phyloP scores from a whole-genome alignment of 1,140 invertebrate genomes.

The Ceratina australensis region DNA sequence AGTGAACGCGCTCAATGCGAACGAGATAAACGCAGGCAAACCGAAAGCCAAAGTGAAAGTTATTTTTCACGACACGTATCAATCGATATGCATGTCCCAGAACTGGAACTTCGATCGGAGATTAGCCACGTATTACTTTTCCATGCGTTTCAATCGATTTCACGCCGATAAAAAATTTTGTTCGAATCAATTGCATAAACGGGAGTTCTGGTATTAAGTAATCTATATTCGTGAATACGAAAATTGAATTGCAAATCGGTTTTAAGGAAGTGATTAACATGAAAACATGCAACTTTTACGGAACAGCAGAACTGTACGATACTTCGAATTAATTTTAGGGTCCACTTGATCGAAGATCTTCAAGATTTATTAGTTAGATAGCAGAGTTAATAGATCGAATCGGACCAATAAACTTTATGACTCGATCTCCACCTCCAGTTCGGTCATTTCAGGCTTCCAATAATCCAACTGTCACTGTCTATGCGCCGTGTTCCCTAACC shows the following conservation, averaged over 20 bases:
- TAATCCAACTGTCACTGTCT: constrained; percentile 26
- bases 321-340: no score
- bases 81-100: not conserved
- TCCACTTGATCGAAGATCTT: no score
- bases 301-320: no score
- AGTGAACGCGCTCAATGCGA: not conserved
- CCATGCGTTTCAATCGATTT: not conserved
- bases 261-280: not conserved
- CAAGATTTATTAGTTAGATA: no score
- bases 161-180: no score
- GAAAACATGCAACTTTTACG: not conserved
- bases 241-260: not conserved
- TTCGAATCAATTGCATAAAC: not conserved
- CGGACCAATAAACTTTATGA: not conserved
- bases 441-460: not conserved
- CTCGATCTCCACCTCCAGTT: not conserved
- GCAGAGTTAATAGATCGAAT: no score
- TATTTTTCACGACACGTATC: constrained; percentile 6
- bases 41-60: constrained; percentile 46
- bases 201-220: not conserved
- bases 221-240: not conserved
- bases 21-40: constrained; percentile 5
- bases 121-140: not conserved
- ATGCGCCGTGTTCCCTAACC: not conserved
- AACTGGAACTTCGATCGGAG: not conserved